phyloP scores from a whole-genome alignment of 35 echinoderm and acorn worm genomes.

The Apostichopus californicus region DNA sequence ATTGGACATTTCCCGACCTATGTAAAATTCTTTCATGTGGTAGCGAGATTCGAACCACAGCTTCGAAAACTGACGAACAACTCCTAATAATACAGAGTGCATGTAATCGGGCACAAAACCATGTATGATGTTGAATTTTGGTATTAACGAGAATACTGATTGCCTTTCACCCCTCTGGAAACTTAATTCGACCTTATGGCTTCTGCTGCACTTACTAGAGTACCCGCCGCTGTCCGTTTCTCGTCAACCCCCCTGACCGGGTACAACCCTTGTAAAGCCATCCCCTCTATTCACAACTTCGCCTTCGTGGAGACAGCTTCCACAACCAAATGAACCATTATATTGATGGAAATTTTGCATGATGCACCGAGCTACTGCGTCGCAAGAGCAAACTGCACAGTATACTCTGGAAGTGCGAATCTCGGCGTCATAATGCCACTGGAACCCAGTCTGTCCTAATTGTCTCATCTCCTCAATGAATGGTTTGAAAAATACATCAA shows the following conservation, averaged over 20 bases:
- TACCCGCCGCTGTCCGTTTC: not conserved
- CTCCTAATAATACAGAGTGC: slow-evolving; percentile 51
- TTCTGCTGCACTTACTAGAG: slow-evolving; percentile 8
- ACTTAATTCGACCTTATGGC: not conserved
- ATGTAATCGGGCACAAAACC: slow-evolving; percentile 64
- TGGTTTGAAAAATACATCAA: slow-evolving; percentile 46
- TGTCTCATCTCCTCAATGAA: slow-evolving; percentile 58
- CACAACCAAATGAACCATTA: slow-evolving; percentile 65
- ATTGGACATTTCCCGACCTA: not conserved
- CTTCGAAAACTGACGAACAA: slow-evolving; percentile 31
- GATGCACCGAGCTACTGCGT: slow-evolving; percentile 26
- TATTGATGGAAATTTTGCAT: slow-evolving; percentile 43
- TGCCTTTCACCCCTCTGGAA: slow-evolving; percentile 12
- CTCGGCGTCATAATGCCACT: not conserved
- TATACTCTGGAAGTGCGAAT: not conserved
- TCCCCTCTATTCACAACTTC: not conserved
- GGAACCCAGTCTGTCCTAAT: slow-evolving; percentile 3
- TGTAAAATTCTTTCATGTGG: slow-evolving; percentile 3
- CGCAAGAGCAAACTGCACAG: slow-evolving; percentile 31
- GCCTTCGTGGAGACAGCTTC: slow-evolving; percentile 16
- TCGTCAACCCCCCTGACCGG: not conserved
- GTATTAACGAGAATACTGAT: slow-evolving; percentile 26
- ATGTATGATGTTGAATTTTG: slow-evolving; percentile 49
- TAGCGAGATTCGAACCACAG: slow-evolving; percentile 44
- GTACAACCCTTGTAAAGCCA: not conserved